These are phyloP conservation scores for Triplophysa yarkandensis DNA, from an alignment of 2,797 vertebrate species.

Conservation along the genomic window DNA sequence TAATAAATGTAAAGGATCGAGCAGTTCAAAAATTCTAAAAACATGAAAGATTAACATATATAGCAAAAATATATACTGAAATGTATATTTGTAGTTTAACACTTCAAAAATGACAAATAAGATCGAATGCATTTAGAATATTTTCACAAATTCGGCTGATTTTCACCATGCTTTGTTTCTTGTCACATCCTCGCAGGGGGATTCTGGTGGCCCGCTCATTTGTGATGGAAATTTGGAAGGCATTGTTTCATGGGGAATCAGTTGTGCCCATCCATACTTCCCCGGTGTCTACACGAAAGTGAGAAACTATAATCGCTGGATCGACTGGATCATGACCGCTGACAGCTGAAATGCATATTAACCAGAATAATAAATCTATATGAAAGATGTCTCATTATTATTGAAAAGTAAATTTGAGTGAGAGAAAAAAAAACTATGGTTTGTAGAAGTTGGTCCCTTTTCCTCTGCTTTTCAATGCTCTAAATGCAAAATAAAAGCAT, in stretches of 20 bases:
- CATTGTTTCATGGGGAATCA: constrained; percentile 82
- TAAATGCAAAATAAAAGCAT: too few species aligned
- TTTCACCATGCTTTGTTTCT: neutral
- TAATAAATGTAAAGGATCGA: neutral
- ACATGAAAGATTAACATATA: neutral
- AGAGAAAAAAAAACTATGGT: too few species aligned
- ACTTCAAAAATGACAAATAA: neutral
- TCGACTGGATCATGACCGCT: constrained; percentile 55
- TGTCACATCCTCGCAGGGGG: constrained; percentile 67
- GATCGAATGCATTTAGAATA: neutral
- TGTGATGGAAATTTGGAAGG: constrained; percentile 73
- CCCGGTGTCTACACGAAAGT: constrained; percentile 81
- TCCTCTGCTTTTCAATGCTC: too few species aligned
- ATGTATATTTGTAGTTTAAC: too few species aligned
- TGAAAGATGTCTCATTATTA: neutral
- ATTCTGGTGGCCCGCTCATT: constrained; percentile 76
- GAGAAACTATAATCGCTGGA: constrained; percentile 70
- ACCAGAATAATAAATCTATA: neutral
- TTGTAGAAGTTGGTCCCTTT: too few species aligned
- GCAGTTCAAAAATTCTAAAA: neutral
- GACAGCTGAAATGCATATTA: neutral
- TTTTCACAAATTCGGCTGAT: neutral
- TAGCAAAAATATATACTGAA: too few species aligned
- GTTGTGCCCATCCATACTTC: constrained; percentile 71
- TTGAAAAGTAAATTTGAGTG: too few species aligned